Base-by-base conservation (phyloP, 2,888 invertebrate genomes). In the Heliconius sara region DNA sequence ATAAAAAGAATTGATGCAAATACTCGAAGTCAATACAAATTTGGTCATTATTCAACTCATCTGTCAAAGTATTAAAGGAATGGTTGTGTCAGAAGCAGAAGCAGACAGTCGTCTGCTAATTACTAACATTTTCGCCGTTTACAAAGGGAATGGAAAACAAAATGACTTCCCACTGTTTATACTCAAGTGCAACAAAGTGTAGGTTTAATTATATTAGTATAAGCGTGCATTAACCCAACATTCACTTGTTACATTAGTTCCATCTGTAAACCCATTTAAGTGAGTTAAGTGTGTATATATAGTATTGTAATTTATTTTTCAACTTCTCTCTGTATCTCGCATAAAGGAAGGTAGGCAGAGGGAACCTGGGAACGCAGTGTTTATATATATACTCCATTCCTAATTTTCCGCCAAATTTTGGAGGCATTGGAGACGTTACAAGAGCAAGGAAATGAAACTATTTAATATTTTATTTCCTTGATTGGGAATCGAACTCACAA, bases 81-180 rank as follows among this genome's bases (percentile, higher is more conserved):
- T 81, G 81, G 71, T 78, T 47, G 60, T 79, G 81, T 82, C 78
- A 80, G 73, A 72, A 80, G 68, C 68, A 72, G 80, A 39, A 52
- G 52, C 19, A 52, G 52, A 52, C 74, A 72, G 75, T 74, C 76
- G 80, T 78, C 76, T 76, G 57, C 52, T 75, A 82, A 70, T 70
- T 74, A 74, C 77, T 73, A 70, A 77, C 79, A 63, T 80, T 79
- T 79, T 81, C 78, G 52, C 76, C 76, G 72, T 77, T 78, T 63
- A 76, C 78, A 80, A 81, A 78, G 76, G 78, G 81, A 80, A 81
- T 80, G 78, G 73, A 52, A 77, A 80, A 74, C 73, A 68, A 70
- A 76, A 81, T 81, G 76, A 79, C 76, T 79, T 79, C 77, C 43
- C 63, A 25, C 65, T 66, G 47, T 27, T 75, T 47, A 27, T 47